These are phyloP conservation scores for Hippasteria phrygiana DNA, from an alignment of 53 echinoderm and acorn worm species.

Conservation along the genomic window DNA sequence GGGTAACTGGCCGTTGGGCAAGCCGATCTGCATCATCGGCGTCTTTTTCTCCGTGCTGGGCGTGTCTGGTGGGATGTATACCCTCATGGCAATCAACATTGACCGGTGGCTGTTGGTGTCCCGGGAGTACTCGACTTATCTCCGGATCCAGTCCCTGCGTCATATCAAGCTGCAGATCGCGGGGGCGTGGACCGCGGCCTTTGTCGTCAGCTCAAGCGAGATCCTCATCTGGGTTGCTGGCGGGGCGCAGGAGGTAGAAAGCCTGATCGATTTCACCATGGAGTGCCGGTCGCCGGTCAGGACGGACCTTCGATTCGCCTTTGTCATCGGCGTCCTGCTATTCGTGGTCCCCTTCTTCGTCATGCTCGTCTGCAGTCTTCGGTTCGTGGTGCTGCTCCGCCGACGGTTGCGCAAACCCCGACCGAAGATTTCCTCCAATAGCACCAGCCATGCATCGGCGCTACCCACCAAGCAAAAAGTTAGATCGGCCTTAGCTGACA, in stretches of 20 bases:
- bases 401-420: conserved; percentile 32
- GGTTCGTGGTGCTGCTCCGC: conserved; percentile 37
- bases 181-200: conserved; percentile 56
- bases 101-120: conserved; percentile 59
- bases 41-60: conserved; percentile 38
- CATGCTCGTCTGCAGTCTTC: conserved; percentile 43
- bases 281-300: conserved; percentile 62
- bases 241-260: neutral
- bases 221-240: conserved; percentile 41
- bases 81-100: conserved; percentile 44
- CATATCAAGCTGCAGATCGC: conserved; percentile 45
- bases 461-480: neutral
- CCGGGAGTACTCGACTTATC: conserved; percentile 46
- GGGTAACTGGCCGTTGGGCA: conserved; percentile 43
- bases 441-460: neutral
- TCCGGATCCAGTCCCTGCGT: conserved; percentile 32
- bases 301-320: conserved; percentile 25
- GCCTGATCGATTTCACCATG: conserved; percentile 27
- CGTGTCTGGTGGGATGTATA: conserved; percentile 48
- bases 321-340: conserved; percentile 2
- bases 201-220: conserved; percentile 21
- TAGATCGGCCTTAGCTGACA: neutral
- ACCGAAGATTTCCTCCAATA: neutral
- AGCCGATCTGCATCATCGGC: conserved; percentile 10
- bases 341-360: conserved; percentile 38